Conservation (phyloP, 2,113 vertebrate species). For the Tiliqua scincoides region DNA sequence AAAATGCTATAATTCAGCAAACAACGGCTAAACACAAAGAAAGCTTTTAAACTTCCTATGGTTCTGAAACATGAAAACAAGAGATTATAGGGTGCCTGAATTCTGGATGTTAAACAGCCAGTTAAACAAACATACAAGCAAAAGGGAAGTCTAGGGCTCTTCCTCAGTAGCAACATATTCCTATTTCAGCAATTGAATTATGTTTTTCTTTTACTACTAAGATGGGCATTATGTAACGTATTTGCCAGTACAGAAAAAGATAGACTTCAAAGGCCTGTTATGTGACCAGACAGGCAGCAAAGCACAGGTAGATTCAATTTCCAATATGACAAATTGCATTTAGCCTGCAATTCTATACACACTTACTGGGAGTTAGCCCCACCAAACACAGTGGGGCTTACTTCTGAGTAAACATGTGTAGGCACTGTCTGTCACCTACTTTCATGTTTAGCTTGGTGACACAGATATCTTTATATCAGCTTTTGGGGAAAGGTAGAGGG, state of each 20-base stretch:
- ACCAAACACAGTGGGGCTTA: too few relatives aligned
- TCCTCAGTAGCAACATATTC: constrained; percentile 35
- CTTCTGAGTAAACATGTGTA: too few relatives aligned
- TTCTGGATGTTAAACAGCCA: constrained; percentile 8
- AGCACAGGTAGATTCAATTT: not conserved
- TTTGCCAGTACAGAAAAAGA: constrained; percentile 14
- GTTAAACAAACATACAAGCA: constrained; percentile 23
- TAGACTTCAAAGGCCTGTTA: not conserved
- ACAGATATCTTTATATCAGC: constrained; percentile 27
- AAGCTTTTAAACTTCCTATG: constrained; percentile 25
- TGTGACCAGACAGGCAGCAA: not conserved
- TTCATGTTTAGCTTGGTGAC: not conserved
- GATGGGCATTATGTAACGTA: not conserved
- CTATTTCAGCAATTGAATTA: constrained; percentile 22
- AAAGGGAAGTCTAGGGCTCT: constrained; percentile 24
- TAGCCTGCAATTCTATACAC: not conserved
- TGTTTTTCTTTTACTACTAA: constrained; percentile 11
- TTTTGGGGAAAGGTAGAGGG: not conserved
- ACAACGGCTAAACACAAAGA: constrained; percentile 34
- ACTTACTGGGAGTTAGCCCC: too few relatives aligned
- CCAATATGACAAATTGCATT: not conserved
- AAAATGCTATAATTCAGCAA: constrained; percentile 36
- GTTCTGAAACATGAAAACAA: constrained; percentile 30
- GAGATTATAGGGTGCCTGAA: constrained; percentile 48
- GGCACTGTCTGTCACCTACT: not conserved